Conservation (phyloP, 2,113 vertebrate species). For the Ploceus nigricollis region DNA sequence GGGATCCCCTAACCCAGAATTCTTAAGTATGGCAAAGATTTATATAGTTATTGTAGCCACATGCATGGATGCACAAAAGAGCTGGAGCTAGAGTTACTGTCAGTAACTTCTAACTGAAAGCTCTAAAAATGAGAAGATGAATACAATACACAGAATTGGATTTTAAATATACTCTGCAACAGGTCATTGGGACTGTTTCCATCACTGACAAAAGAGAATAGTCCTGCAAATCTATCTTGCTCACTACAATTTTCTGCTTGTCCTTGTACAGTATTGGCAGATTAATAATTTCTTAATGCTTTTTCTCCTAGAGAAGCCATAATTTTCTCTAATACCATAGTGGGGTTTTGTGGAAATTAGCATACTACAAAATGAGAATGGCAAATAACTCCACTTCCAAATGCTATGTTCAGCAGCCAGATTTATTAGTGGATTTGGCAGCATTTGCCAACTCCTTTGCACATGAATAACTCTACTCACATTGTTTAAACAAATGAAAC, state of each 20-base stretch:
- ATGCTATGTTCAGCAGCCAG: conserved; percentile 13
- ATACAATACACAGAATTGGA: neutral
- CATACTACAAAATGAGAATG: neutral
- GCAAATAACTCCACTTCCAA: conserved; percentile 16
- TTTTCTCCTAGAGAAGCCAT: neutral
- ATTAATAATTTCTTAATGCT: neutral
- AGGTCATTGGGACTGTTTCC: neutral
- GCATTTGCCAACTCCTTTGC: conserved; percentile 13
- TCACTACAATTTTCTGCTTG: neutral
- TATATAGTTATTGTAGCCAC: neutral
- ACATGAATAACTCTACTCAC: conserved; percentile 9
- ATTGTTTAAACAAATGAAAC: conserved; percentile 31
- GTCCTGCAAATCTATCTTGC: neutral
- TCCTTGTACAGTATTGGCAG: neutral
- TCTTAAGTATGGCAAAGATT: neutral
- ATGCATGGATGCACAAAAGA: neutral
- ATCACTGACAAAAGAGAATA: neutral
- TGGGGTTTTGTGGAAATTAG: neutral
- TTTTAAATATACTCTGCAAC: neutral
- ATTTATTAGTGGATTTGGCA: conserved; percentile 35
- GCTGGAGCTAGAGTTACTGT: neutral
- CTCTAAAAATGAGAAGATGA: neutral
- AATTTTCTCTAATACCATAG: neutral
- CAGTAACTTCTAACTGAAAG: neutral
- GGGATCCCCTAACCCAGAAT: neutral